These are phyloP conservation scores for Glyptemys insculpta DNA, from an alignment of 2,797 vertebrate species.

Conservation along the genomic window DNA sequence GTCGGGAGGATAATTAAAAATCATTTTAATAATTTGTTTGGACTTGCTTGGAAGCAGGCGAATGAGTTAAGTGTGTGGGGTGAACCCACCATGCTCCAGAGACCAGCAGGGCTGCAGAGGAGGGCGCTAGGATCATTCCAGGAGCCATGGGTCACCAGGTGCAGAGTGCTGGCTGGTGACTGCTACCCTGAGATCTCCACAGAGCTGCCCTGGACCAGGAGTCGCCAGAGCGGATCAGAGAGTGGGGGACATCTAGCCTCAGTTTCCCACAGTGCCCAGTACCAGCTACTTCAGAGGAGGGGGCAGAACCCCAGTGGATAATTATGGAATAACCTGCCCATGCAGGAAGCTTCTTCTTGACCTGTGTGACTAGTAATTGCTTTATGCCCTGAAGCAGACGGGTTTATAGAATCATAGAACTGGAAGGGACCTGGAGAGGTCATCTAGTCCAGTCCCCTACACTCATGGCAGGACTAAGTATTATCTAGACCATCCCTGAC, in stretches of 20 bases:
- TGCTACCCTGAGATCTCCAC: not conserved
- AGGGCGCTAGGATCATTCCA: not conserved
- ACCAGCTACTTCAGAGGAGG: not conserved
- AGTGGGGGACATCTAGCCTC: not conserved
- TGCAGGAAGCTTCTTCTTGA: not conserved
- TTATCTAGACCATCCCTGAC: too few relatives aligned
- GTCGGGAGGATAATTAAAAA: slow-evolving; percentile 67
- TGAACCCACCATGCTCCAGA: not conserved
- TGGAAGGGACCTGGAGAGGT: too few relatives aligned
- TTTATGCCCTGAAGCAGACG: not conserved
- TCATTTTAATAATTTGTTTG: slow-evolving; percentile 41
- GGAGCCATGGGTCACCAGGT: not conserved
- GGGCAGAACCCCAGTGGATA: not conserved
- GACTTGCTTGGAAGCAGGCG: slow-evolving; percentile 49
- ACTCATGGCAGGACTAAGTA: too few relatives aligned
- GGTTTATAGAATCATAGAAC: not conserved
- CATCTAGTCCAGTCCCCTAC: too few relatives aligned
- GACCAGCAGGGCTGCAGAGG: not conserved
- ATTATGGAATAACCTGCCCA: not conserved
- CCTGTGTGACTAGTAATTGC: not conserved
- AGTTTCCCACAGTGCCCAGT: not conserved
- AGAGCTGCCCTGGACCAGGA: not conserved
- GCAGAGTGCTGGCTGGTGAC: not conserved
- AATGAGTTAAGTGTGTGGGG: not conserved
- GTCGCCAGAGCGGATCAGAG: not conserved